Base-by-base conservation (phyloP, 2,113 vertebrate species). In the Coptodon rendalli region DNA sequence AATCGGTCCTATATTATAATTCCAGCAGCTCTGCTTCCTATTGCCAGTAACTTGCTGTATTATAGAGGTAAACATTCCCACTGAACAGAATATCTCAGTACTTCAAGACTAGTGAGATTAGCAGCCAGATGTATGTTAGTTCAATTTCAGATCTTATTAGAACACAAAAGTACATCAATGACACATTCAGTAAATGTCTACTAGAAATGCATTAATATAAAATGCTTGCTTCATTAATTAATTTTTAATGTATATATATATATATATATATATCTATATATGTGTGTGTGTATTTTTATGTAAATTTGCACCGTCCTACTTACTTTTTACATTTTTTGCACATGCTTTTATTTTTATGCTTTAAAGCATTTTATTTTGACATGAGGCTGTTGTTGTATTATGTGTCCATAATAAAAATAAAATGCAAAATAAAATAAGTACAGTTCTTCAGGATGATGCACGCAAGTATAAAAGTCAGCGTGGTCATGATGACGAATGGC, bases 201-300 rank as follows among this genome's bases (percentile, higher is more conserved):
- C 40, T 48, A 11, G 24, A 50, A 50, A 50, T 50, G 2, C 31
- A 50, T 19, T 29, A 2, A 11, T 29, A 63, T 29, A 73, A 17
- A 73, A n/a, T 36, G 2, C 17, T 76, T 11, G 27, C 14, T 50
- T 48, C 9, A 76, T 50, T 50, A 11, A 76, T 17, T 9, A 71
- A 7, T 43, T 45, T 48, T 7, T 17, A 0, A 2, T 12, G 12
- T 53, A 9, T 16, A 1, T 45, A 1, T 19, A 1, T 50, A 1
- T 5, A 2, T 5, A 1, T 5, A 0, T 53, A 1, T 4, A 53
- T 11, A 1, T 48, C 4, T 16, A 1, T 7, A 2, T 17, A 7
- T 14, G 3, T 6, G 2, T 14, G n/a, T n/a, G n/a, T n/a, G n/a
- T n/a, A n/a, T 27, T 57, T 59, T 9, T 1, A 63, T 63, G 59